phyloP scores from a whole-genome alignment of 2,113 vertebrate genomes.

The Sinocyclocheilus anshuiensis region DNA sequence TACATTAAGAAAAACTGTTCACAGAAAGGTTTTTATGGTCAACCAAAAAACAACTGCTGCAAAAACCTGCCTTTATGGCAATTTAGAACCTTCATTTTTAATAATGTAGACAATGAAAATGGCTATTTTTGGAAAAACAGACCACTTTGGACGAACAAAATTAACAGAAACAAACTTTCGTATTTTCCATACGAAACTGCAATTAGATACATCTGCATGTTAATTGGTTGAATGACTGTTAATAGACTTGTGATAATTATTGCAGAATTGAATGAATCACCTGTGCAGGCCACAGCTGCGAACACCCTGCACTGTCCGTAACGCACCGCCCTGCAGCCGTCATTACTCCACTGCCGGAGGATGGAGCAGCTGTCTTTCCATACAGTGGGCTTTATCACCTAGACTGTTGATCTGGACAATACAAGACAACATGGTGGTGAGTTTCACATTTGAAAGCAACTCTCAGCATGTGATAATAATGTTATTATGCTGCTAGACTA shows the following conservation, averaged over 20 bases:
- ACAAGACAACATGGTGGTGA: neutral
- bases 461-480: neutral
- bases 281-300: constrained; percentile 86
- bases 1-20: too few species aligned
- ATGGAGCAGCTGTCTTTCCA: constrained; percentile 88
- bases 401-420: constrained; percentile 84
- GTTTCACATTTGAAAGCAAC: neutral
- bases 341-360: constrained; percentile 79
- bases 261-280: constrained; percentile 65
- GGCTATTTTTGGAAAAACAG: too few species aligned
- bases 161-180: neutral
- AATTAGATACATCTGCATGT: neutral
- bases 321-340: constrained; percentile 74
- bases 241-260: neutral
- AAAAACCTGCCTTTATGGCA: too few species aligned
- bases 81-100: too few species aligned
- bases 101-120: too few species aligned
- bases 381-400: constrained; percentile 81
- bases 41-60: too few species aligned
- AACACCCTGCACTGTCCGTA: constrained; percentile 96
- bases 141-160: neutral
- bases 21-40: too few species aligned
- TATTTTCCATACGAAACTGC: neutral
- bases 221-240: neutral
- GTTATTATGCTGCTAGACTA: neutral